Evolutionary conservation across 2,888 invertebrate species (phyloP).

Genomic region (Diadegma fenestrale): DNA sequence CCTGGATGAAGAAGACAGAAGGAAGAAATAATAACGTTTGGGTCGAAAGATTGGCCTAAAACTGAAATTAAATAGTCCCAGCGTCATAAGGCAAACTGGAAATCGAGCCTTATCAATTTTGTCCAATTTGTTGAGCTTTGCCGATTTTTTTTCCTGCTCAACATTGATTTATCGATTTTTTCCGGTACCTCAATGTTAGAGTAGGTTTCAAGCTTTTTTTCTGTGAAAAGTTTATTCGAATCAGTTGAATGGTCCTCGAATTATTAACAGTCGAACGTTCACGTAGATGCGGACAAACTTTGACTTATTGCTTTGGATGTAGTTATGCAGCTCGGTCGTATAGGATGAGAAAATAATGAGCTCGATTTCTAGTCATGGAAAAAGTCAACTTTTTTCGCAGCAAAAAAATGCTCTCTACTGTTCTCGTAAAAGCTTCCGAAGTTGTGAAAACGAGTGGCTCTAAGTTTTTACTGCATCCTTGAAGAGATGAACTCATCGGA

Average conservation of each 20-base stretch:
- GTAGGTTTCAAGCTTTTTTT: background rate
- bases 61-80: background rate
- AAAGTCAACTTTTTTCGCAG: background rate
- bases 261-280: background rate
- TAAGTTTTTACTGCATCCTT: conserved; percentile 16
- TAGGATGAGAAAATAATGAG: background rate
- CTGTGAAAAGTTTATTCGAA: background rate
- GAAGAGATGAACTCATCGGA: conserved; percentile 9
- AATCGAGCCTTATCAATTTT: background rate
- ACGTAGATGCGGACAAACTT: background rate
- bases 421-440: background rate
- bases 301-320: background rate
- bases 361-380: background rate
- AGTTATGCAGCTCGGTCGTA: background rate
- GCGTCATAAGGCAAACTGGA: too few relatives aligned
- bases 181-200: background rate
- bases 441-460: background rate
- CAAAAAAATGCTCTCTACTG: background rate
- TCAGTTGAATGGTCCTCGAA: background rate
- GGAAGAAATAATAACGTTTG: background rate
- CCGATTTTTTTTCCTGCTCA: background rate
- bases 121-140: background rate
- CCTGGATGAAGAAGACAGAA: background rate
- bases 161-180: background rate
- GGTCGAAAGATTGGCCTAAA: background rate